Base-by-base conservation (phyloP, 2,888 invertebrate species). In the Oithona nana region DNA sequence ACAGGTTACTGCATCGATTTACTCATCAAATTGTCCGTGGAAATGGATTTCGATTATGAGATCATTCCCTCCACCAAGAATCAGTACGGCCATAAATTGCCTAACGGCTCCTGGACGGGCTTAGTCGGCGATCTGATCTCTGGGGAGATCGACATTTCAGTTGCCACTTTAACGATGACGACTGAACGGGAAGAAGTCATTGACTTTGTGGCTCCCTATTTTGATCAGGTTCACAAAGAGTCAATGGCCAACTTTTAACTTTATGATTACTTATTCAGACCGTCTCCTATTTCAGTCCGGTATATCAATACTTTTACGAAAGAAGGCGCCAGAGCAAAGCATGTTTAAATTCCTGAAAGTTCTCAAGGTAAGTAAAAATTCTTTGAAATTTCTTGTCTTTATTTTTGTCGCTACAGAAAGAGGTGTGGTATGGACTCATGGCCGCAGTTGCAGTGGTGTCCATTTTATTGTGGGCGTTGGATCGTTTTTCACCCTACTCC, bases 1-100 rank as follows among this genome's bases (percentile, higher is more conserved):
- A 62, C 52, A 16, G 71, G 71, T 1, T 71, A 69, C 57, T 67
- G 68, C 22, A 66, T 71, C 4, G 69, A 69, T 52, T 68, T 71
- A 6, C 63, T 70, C 39, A 70, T 79, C 1, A 81, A 81, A 65
- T 71, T 92, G 1, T 76, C 87, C 0, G 75, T 81, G 69, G 75
- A 78, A 3, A 81, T 90, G 80, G 76, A 83, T 31, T 89, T 92
- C 67, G 84, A 84, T 67, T 90, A 83, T 69, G 84, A 86, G 68
- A 77, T 89, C 22, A 79, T 85, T 0, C 76, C 82, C 3, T 86
- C 86, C 0, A 75, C 75, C 64, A 73, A 73, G 16, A 82, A 82
- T 0, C 75, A 76, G 8, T 88, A 86, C 69, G 90, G 90, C 0
- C 75, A 75, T 52, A 81, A 67, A 22, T 69, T 78, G 1, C 69